Evolutionary conservation across 2,113 vertebrate species (phyloP), one percentile per base, ranked within the genome.

Genomic region (Trochalopteron elliotii): DNA sequence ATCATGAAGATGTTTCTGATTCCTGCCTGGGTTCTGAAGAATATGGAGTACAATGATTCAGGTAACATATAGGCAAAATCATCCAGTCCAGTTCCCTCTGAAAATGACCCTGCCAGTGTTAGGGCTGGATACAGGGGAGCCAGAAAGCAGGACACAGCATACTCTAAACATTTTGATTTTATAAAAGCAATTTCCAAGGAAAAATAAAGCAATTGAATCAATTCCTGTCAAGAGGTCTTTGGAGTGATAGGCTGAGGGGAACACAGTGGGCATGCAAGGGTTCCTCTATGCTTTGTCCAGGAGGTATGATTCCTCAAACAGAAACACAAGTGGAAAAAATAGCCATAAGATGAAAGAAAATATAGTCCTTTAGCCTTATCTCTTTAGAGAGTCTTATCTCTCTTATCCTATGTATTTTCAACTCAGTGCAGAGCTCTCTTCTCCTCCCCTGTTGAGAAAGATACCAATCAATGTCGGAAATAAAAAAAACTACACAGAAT

Each of bases 1-100:
- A 97, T 98, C 98, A 98, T 98, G 80, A 98, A 98, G 15, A 89
- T 93, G 11, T 98, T 98, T 95, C 98, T 98, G 53, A 98, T 80
- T 18, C 94, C 97, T 53, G 96, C 83, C 53, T 96, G 75, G 55
- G 83, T 94, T 95, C 98, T 98, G 76, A 23, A 95, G 79, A 84
- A 83, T 69, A 67, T 8, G 27, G 71, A 84, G 7, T 23, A 47
- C 18, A 37, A 57, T 31, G 15, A 49, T 22, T 57, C 45, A 42
- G 27, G 27, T 61, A 57, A 59, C 5, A 22, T 7, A 59, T 8
- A 84, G 24, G 15, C 5, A 35, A 94, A 85, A 78, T 40, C 11
- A 37, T 24, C 63, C 28, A 21, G 14, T 15, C 31, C 44, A 35
- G 10, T 60, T 72, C 20, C n/a, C 20, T 60, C 47, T 50, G 67